A percentile compares a stretch with the other conserved stretches of the same genome.
Conservation (phyloP, 2,888 invertebrate species). For the Ephialtes manifestator region DNA sequence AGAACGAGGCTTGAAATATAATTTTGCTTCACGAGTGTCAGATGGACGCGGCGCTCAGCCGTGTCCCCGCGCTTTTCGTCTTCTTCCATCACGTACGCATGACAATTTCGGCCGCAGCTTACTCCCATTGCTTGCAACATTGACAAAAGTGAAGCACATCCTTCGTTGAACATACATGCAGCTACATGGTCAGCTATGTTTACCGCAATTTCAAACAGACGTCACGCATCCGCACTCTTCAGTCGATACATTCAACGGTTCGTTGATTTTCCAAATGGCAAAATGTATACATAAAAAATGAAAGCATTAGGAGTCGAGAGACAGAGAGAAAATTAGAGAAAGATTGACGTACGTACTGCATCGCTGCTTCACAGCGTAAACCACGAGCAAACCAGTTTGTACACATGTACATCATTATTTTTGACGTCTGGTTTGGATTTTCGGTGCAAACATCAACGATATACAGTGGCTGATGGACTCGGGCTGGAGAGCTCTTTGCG, state of each 20-base stretch:
- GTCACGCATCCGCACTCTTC: not conserved
- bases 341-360: not conserved
- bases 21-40: too few species aligned
- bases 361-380: not conserved
- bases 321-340: not conserved
- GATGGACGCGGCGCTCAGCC: too few species aligned
- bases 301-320: not conserved
- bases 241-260: not conserved
- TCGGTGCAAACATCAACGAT: slow-evolving; percentile 30
- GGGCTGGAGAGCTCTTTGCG: slow-evolving; percentile 29
- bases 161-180: too few species aligned
- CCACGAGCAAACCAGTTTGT: not conserved
- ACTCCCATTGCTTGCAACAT: too few species aligned
- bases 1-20: too few species aligned
- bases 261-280: not conserved
- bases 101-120: too few species aligned
- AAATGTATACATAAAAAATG: not conserved
- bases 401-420: slow-evolving; percentile 25
- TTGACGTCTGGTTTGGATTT: slow-evolving; percentile 42
- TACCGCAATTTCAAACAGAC: not conserved
- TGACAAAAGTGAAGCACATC: too few species aligned
- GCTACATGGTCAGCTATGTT: too few species aligned
- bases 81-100: too few species aligned
- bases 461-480: slow-evolving; percentile 38
- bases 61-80: too few species aligned